Evolutionary conservation across 35 echinoderm and acorn worm species (phyloP).

Genomic region (Amphiura filiformis): DNA sequence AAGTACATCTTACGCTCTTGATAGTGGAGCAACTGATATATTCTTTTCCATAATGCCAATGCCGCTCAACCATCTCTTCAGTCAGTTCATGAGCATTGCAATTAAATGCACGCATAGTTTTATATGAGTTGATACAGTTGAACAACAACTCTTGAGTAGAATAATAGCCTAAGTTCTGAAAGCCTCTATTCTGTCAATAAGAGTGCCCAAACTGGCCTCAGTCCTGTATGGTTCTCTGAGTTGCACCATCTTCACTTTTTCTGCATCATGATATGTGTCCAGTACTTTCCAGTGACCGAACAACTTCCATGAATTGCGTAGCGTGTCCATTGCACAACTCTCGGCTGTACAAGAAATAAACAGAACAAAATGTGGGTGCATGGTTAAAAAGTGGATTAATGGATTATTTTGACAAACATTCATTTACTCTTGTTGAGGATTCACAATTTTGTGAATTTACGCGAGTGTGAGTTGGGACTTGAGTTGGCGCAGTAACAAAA

Average conservation of each 20-base stretch:
- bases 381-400: neutral
- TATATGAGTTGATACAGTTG: too few relatives aligned
- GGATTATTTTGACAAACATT: too few relatives aligned
- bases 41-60: too few relatives aligned
- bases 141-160: neutral
- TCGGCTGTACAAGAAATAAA: conserved; percentile 55
- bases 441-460: too few relatives aligned
- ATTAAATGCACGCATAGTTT: too few relatives aligned
- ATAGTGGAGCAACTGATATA: too few relatives aligned
- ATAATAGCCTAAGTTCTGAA: conserved; percentile 70
- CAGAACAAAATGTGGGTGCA: neutral
- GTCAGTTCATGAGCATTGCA: too few relatives aligned
- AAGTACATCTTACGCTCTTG: too few relatives aligned
- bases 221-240: conserved; percentile 69
- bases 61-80: too few relatives aligned
- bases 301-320: conserved; percentile 73
- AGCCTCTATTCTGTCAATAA: conserved; percentile 84
- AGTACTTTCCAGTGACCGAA: conserved; percentile 86
- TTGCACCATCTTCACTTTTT: conserved; percentile 77
- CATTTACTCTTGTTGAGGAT: too few relatives aligned
- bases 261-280: conserved; percentile 64
- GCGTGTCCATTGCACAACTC: conserved; percentile 90
- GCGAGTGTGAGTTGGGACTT: too few relatives aligned
- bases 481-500: too few relatives aligned
- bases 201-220: conserved; percentile 58